Base-by-base conservation (phyloP, 2,888 invertebrate genomes). In the Heliconius sara region DNA sequence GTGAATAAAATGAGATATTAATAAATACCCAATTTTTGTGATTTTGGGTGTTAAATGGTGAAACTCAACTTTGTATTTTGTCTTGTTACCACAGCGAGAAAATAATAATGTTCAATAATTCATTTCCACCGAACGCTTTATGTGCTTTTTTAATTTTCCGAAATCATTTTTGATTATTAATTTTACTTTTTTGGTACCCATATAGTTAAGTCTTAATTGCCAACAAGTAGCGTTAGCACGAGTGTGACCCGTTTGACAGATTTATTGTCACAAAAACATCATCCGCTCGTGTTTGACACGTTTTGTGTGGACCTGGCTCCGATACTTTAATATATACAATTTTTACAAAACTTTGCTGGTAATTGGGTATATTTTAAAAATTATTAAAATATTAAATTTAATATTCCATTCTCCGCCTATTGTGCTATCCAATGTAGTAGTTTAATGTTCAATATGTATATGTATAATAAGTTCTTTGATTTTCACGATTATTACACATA, bases 181-280 rank as follows among this genome's bases (percentile, higher is more conserved):
- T 22, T 34, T 78, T 39, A 25, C 52, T 52, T 52, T 52, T 52
- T 52, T 7, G 19, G 19, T 19, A 52, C 2, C 0, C 52, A 27
- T 2, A 70, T 60, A 74, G 19, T 43, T 63, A 74, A 47, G 25
- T 39, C 65, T 75, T 75, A 75, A 75, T 82, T 67, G 27, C 34
- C 70, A 80, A 76, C 77, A 77, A 81, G 81, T 81, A 78, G 68
- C 52, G 66, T n/a, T 34, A 63, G 80, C 78, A 72, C 78, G 81
- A 81, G 80, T 80, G 80, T 84, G 74, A 82, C 83, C 79, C 74
- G 85, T 86, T 86, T 88, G 91, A 92, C 90, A 89, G 91, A 92
- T 92, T 92, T 92, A 92, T 92, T 90, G 86, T 80, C 81, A 89
- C 88, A 92, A 92, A 92, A 92, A 92, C 85, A 82, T 75, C 71